Conservation (phyloP, 37 sponge, comb jelly and placozoan species). For the Crambe crambe region DNA sequence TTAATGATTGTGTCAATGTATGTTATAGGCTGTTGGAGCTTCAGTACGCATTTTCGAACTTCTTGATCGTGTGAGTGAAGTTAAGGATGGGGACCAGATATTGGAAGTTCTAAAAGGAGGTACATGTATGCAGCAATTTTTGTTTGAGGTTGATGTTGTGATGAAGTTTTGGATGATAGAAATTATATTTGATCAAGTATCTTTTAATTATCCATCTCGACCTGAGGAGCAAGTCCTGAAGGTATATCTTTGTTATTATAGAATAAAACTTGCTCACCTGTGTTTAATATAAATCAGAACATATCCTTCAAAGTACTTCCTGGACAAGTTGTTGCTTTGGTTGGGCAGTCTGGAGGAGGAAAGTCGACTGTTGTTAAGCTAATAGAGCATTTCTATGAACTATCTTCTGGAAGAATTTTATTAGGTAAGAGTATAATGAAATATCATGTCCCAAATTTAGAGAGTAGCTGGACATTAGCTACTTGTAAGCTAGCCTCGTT, state of each 20-base stretch:
- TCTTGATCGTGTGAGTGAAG: slow-evolving; percentile 61
- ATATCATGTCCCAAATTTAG: background rate
- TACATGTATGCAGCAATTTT: background rate
- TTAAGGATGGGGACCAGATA: slow-evolving; percentile 54
- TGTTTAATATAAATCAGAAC: slow-evolving; percentile 37
- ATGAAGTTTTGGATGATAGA: slow-evolving; percentile 31
- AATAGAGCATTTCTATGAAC: slow-evolving; percentile 84
- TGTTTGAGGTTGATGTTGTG: background rate
- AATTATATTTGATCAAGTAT: slow-evolving; percentile 67
- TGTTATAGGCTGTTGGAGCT: slow-evolving; percentile 84
- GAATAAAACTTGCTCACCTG: background rate
- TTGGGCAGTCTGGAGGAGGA: slow-evolving; percentile 89
- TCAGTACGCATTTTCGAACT: slow-evolving; percentile 81
- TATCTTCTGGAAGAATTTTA: slow-evolving; percentile 51
- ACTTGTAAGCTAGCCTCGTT: no score
- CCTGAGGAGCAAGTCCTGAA: slow-evolving; percentile 81
- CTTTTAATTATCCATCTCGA: slow-evolving; percentile 84
- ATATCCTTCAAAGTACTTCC: slow-evolving; percentile 63
- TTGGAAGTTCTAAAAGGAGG: slow-evolving; percentile 58
- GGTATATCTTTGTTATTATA: slow-evolving; percentile 24
- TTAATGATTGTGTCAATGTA: background rate
- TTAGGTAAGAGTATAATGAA: slow-evolving; percentile 28
- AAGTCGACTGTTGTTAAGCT: slow-evolving; percentile 86
- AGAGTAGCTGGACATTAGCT: no score
- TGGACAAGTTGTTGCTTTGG: slow-evolving; percentile 88